Percentiles rank a stretch among this genome's conserved stretches.
phyloP scores from a whole-genome alignment of 2,888 invertebrate genomes.

The Pachycephus smyrnensis region DNA sequence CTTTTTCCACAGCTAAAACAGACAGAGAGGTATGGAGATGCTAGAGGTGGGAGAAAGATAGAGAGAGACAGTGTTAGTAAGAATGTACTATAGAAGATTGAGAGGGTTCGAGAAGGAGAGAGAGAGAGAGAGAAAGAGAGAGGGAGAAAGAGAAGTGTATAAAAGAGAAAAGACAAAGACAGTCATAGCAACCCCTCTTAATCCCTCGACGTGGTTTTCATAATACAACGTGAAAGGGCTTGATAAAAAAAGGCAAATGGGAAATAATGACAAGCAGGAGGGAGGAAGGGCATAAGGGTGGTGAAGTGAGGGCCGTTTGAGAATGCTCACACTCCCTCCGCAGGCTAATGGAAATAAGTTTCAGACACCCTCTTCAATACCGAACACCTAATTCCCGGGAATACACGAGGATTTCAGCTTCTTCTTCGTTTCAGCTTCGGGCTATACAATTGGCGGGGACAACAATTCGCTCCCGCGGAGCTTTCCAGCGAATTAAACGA shows the following conservation, averaged over 20 bases:
- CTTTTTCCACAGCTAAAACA: background rate
- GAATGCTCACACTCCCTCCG: conserved; percentile 38
- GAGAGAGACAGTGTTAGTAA: background rate
- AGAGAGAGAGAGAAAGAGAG: too few species aligned
- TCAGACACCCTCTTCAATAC: conserved; percentile 10
- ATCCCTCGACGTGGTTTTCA: conserved; percentile 15
- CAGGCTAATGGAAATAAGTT: conserved; percentile 54
- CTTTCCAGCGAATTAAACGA: conserved; percentile 52
- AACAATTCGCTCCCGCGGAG: conserved; percentile 39
- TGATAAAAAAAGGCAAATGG: conserved; percentile 46
- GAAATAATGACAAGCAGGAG: conserved; percentile 41
- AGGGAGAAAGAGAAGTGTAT: background rate
- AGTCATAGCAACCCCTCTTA: background rate
- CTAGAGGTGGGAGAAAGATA: background rate
- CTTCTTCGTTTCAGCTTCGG: background rate
- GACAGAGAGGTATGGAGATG: background rate
- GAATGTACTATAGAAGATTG: background rate
- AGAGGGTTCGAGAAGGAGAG: background rate
- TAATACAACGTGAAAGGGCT: conserved; percentile 34
- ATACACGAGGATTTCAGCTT: background rate
- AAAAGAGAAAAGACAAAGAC: background rate
- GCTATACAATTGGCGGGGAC: conserved; percentile 13
- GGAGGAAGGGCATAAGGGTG: conserved; percentile 24
- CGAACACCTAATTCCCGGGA: background rate
- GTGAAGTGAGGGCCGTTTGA: conserved; percentile 31